Evolutionary conservation across 1,140 invertebrate genomes (phyloP), one percentile per base, ranked within the genome.

Genomic region (Orchesella cincta): DNA sequence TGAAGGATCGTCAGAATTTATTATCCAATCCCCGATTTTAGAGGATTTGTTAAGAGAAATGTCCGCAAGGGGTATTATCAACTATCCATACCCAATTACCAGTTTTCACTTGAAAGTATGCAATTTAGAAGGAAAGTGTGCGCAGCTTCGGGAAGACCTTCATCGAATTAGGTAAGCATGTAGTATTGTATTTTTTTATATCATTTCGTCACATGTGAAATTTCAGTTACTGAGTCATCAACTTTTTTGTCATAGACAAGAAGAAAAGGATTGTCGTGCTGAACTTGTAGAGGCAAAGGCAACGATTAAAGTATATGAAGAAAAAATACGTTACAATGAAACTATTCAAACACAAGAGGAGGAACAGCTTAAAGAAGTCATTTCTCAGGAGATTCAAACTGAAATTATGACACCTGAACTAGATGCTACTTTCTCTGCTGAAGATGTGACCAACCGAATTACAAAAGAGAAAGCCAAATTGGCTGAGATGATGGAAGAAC

Each of bases 21-120:
- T 75, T 0, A 80, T 82, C 39, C 57, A 82, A 34, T 80, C 89
- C 1, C 84, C 86, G 73, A 87, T 88, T 34, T 84, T 91, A 78
- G 90, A 91, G 81, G 85, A 86, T 77, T 83, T 91, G 39, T 81
- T 91, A 14, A 86, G 88, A 80, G 89, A 90, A 46, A 87, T 93
- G 84, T 91, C 92, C 82, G 88, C 89, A 0, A 86, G 91, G 51
- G 90, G 91, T 83, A 85, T 90, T 20, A 89, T 90, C 51, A 91
- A 91, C 12, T 92, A 91, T 91, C 92, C 92, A 83, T 90, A 92
- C 81, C 90, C 91, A 23, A 91, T 91, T 1, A 92, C 92, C 90
- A 85, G 90, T 81, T 87, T 92, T 16, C 89, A 92, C 78, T 88
- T 90, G 76, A 90, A 91, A 83, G 82, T 92, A 1, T 89, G 90